Evolutionary conservation across 2,888 invertebrate genomes (phyloP), one percentile per base, ranked within the genome.

Genomic region (Thereva nobilitata): DNA sequence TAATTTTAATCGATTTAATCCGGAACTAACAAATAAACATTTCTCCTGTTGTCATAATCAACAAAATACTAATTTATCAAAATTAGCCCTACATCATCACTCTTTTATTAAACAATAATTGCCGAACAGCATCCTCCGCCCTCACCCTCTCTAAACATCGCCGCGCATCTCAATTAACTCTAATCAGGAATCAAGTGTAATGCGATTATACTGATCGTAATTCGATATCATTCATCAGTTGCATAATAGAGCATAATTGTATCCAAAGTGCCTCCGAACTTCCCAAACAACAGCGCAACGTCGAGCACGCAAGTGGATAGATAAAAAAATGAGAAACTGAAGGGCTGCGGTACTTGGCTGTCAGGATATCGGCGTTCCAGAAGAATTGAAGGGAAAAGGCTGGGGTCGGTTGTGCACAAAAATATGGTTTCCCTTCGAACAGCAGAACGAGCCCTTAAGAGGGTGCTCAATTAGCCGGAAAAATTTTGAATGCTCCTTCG

Each of bases 381-480:
- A 23, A 3, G 12, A 8, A 9, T 8, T 34, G 8, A 35, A 38
- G 8, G 35, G 12, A n/a, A 41, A 38, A 12, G 41, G 47, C 41
- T 52, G 47, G 40, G 42, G 9, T 41, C 52, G 37, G 40, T 5
- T 38, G 38, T 47, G n/a, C 47, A 64, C 53, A 54, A 59, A 50
- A 44, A 53, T 10, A 52, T 5, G 45, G 41, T 42, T 40, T 54
- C 55, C 55, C 47, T 52, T 52, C 57, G 35, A 41, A 35, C 38
- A 50, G 40, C 41, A 47, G 34, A 49, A 49, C 12, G 12, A 8
- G 74, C 73, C 74, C 75, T 69, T 74, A 75, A 76, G 77, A 78
- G 79, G 79, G 79, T 79, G 79, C 73, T 79, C 79, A 79, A 79
- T 79, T 79, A 79, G 79, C 78, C 78, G 76, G 76, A 75, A 78